phyloP scores from a whole-genome alignment of 2,113 vertebrate genomes.

The Oryctolagus cuniculus region mOryCun1.1 NC_091443.1:42791501-42792000 shows the following conservation, averaged over 20 bases:
- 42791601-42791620: too few relatives aligned
- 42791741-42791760: slow-evolving; percentile 43
- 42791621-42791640: too few relatives aligned
- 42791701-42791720: slow-evolving; percentile 12
- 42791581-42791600: too few relatives aligned
- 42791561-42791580: too few relatives aligned
- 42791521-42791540: too few relatives aligned
- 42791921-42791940: neutral
- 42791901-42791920: neutral
- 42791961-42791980: neutral
- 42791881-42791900: neutral
- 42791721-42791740: neutral
- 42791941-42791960: neutral
- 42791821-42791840: neutral
- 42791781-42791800: slow-evolving; percentile 34
- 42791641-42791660: too few relatives aligned
- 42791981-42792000: neutral
- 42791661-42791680: too few relatives aligned
- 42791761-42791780: slow-evolving; percentile 5
- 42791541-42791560: too few relatives aligned
- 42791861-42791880: slow-evolving; percentile 23
- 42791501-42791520: too few relatives aligned
- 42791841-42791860: slow-evolving; percentile 12
- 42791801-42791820: neutral
- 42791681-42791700: neutral